Percentiles rank a stretch among this genome's conserved stretches.
Conservation (phyloP, 1,140 invertebrate genomes). For the Papilio glaucus region DNA sequence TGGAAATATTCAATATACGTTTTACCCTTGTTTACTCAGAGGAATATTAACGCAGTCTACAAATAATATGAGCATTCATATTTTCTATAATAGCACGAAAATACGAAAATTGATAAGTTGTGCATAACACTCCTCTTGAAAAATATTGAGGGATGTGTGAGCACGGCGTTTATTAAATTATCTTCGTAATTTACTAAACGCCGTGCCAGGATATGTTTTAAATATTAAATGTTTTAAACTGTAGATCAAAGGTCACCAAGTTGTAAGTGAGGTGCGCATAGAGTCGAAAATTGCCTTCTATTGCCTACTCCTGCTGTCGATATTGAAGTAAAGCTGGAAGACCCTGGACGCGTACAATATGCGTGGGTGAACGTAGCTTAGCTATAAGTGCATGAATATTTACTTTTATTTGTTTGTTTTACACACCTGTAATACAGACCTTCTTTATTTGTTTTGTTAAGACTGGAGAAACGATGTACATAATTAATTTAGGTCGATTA, state of each 20-base stretch:
- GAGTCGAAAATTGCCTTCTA: too few relatives aligned
- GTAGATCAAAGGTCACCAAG: too few relatives aligned
- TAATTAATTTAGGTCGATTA: slow-evolving; percentile 21
- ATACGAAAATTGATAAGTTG: background rate
- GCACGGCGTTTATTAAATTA: background rate
- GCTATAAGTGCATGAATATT: background rate
- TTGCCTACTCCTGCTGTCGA: too few relatives aligned
- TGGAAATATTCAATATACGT: slow-evolving; percentile 3
- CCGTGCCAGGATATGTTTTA: background rate
- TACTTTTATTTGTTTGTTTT: background rate
- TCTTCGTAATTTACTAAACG: too few relatives aligned
- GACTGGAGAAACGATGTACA: background rate
- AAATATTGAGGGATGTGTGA: background rate
- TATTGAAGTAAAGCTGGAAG: too few relatives aligned
- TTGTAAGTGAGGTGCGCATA: too few relatives aligned
- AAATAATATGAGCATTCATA: background rate
- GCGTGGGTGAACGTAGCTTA: too few relatives aligned
- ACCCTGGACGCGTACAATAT: too few relatives aligned
- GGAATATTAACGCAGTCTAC: background rate
- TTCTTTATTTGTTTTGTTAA: background rate
- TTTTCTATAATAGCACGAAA: background rate
- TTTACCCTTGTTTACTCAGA: background rate
- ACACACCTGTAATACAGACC: background rate
- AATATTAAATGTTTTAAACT: background rate
- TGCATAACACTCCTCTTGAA: background rate